Percentiles rank a stretch among this genome's conserved stretches.
Conservation (phyloP, 2,888 invertebrate species). For the Tachina fera region DNA sequence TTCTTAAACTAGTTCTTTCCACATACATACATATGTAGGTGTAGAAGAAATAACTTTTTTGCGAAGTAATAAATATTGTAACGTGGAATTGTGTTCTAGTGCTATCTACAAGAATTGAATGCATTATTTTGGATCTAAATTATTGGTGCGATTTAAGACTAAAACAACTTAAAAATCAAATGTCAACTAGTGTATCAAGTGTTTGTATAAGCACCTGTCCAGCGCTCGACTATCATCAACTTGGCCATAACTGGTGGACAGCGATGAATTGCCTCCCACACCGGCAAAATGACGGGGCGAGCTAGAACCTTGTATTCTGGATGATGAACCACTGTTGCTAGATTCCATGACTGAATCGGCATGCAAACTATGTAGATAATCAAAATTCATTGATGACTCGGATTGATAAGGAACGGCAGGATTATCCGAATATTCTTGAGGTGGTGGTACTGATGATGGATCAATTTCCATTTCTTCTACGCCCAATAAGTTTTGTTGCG, state of each 20-base stretch:
- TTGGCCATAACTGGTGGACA: slow-evolving; percentile 74
- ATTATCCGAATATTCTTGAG: slow-evolving; percentile 78
- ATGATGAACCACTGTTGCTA: slow-evolving; percentile 67
- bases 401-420: slow-evolving; percentile 76
- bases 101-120: not conserved
- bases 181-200: slow-evolving; percentile 19
- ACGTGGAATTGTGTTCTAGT: too few species aligned
- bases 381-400: slow-evolving; percentile 81
- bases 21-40: too few species aligned
- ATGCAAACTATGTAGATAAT: slow-evolving; percentile 80
- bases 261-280: slow-evolving; percentile 67
- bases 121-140: not conserved
- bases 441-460: slow-evolving; percentile 79
- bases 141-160: not conserved
- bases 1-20: too few species aligned
- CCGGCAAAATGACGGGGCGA: slow-evolving; percentile 71
- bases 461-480: slow-evolving; percentile 82
- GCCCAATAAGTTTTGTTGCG: slow-evolving; percentile 29
- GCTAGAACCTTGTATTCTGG: slow-evolving; percentile 70
- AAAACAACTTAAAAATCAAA: not conserved
- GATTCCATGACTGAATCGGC: slow-evolving; percentile 63
- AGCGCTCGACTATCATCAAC: slow-evolving; percentile 81
- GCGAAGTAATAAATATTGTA: too few species aligned
- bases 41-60: too few species aligned
- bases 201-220: slow-evolving; percentile 81